Conservation (phyloP, 2,888 invertebrate genomes). For the Linhomoeus sp. region DNA sequence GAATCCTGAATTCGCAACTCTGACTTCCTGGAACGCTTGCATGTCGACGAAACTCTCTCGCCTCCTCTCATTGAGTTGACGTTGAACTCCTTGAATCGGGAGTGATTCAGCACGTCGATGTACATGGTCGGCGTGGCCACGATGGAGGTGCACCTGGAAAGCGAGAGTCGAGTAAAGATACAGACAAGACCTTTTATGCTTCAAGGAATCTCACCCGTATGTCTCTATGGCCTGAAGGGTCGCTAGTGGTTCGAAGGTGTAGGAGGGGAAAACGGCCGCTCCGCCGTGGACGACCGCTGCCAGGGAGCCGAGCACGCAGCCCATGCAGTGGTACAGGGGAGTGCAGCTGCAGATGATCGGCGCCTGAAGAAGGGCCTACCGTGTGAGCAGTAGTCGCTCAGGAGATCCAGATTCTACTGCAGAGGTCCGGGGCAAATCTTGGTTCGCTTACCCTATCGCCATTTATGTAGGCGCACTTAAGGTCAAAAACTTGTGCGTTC, state of each 20-base stretch:
- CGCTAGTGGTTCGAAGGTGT: conserved; percentile 39
- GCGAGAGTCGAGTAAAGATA: too few relatives aligned
- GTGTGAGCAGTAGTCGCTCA: too few relatives aligned
- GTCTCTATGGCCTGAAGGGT: conserved; percentile 43
- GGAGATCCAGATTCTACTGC: too few relatives aligned
- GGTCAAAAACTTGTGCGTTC: too few relatives aligned
- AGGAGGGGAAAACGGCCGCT: conserved; percentile 31
- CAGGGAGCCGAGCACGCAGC: conserved; percentile 44
- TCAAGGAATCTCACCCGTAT: conserved; percentile 40
- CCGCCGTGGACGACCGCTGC: conserved; percentile 38
- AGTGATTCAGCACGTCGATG: conserved; percentile 33
- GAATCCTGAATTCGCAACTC: conserved; percentile 37
- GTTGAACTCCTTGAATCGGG: conserved; percentile 21
- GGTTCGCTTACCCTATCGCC: too few relatives aligned
- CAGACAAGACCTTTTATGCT: too few relatives aligned
- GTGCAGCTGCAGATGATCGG: conserved; percentile 21
- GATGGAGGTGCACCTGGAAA: conserved; percentile 30
- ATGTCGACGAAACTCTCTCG: too few relatives aligned
- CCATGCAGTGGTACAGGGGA: conserved; percentile 47
- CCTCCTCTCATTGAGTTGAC: conserved; percentile 21
- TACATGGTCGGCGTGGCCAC: conserved; percentile 37
- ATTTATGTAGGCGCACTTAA: too few relatives aligned
- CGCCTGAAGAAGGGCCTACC: too few relatives aligned
- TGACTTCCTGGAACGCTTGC: too few relatives aligned
- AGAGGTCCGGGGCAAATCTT: too few relatives aligned